A percentile compares a stretch with the other conserved stretches of the same genome.
Conservation (phyloP, 2,113 vertebrate species). For the Paracyprichromis sp. region DNA sequence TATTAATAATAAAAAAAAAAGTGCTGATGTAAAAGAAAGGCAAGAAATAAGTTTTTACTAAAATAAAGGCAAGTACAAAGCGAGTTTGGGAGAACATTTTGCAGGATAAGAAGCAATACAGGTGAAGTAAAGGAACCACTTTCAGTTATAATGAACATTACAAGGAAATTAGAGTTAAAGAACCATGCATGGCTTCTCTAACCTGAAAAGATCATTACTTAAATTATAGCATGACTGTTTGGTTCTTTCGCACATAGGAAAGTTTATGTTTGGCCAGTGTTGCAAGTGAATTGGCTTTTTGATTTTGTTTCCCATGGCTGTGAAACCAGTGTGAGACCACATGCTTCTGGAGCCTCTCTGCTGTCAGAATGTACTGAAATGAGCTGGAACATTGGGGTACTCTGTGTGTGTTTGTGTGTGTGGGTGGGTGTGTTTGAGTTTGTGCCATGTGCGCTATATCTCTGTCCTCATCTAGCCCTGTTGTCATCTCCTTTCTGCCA, state of each 20-base stretch:
- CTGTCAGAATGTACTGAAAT: conserved; percentile 44
- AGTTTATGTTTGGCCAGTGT: conserved; percentile 18
- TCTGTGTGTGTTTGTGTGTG: neutral
- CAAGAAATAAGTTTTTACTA: neutral
- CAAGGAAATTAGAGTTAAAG: neutral
- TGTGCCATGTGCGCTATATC: neutral
- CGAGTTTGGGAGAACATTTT: neutral
- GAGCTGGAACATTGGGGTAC: conserved; percentile 27
- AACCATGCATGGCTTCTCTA: neutral
- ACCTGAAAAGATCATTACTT: conserved; percentile 4
- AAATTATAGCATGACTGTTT: neutral
- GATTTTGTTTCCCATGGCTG: conserved; percentile 25
- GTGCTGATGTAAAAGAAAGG: neutral
- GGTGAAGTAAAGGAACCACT: neutral
- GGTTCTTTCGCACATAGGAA: neutral
- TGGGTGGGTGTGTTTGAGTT: neutral
- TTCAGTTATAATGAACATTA: neutral
- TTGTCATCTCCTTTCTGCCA: neutral
- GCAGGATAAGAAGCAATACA: neutral
- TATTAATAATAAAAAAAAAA: neutral
- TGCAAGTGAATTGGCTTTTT: conserved; percentile 37
- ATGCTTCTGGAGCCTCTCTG: conserved; percentile 28
- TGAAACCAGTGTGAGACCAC: conserved; percentile 19
- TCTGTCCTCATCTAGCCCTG: neutral
- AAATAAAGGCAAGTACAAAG: neutral